phyloP scores from a whole-genome alignment of 2,797 vertebrate genomes.

The Chelon auratus region DNA sequence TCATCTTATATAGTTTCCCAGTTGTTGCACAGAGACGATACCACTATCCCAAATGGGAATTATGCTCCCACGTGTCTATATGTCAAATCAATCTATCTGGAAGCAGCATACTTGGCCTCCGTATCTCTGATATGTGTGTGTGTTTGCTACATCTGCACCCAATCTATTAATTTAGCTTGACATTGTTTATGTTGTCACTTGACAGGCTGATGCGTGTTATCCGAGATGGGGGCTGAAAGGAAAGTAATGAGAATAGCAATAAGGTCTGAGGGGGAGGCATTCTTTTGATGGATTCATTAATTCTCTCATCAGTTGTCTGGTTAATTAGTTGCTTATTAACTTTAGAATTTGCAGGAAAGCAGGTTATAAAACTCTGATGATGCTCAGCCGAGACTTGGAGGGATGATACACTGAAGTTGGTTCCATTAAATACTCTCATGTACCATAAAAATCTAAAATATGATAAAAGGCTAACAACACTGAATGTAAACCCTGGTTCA shows the following conservation, averaged over 20 bases:
- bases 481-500: no score
- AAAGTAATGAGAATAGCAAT: conserved; percentile 53
- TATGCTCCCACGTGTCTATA: conserved; percentile 1
- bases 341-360: conserved; percentile 43
- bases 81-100: conserved; percentile 5
- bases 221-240: conserved; percentile 43
- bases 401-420: not conserved
- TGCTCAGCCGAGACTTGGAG: not conserved
- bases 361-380: conserved; percentile 5
- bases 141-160: conserved; percentile 17
- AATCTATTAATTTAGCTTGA: conserved; percentile 64
- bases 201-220: conserved; percentile 69
- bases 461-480: no score
- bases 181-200: conserved; percentile 65
- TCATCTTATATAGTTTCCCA: conserved; percentile 12
- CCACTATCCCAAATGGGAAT: not conserved
- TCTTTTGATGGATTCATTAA: conserved; percentile 58
- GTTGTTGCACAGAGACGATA: not conserved
- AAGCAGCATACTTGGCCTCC: conserved; percentile 19
- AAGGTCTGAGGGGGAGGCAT: conserved; percentile 45
- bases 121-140: conserved; percentile 15
- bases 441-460: no score
- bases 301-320: conserved; percentile 51
- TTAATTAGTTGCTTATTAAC: conserved; percentile 61
- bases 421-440: no score